These are phyloP conservation scores for Cerceris ruficornis DNA, from an alignment of 2,888 invertebrate genomes.

Conservation along the genomic window DNA sequence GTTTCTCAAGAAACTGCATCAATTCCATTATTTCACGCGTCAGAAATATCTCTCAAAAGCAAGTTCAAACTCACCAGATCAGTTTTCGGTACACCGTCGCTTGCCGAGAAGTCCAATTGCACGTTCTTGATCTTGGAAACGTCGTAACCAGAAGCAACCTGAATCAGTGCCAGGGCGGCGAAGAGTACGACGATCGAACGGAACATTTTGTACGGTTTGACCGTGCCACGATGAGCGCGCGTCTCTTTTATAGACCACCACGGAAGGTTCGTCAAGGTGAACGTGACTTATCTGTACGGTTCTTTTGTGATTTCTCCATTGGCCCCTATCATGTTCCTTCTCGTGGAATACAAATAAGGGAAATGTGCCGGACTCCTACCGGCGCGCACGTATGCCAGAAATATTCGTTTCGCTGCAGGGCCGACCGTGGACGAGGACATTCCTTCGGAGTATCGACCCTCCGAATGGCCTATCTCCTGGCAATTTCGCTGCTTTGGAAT, in stretches of 20 bases:
- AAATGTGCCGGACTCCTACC: slow-evolving; percentile 27
- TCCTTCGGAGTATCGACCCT: slow-evolving; percentile 1
- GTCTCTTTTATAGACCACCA: slow-evolving; percentile 62
- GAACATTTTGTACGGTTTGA: slow-evolving; percentile 64
- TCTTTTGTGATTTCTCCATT: slow-evolving; percentile 60
- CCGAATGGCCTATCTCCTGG: background rate
- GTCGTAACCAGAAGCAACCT: slow-evolving; percentile 53
- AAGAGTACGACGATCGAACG: slow-evolving; percentile 48
- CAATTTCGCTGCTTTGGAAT: background rate
- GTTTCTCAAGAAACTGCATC: too few relatives aligned
- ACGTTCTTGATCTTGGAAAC: slow-evolving; percentile 64
- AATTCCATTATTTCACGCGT: too few relatives aligned
- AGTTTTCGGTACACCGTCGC: slow-evolving; percentile 63
- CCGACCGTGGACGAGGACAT: slow-evolving; percentile 29
- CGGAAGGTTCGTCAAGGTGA: slow-evolving; percentile 58
- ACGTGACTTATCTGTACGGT: slow-evolving; percentile 59
- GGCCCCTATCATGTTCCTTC: slow-evolving; percentile 52
- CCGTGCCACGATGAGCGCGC: slow-evolving; percentile 31
- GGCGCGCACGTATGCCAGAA: slow-evolving; percentile 31
- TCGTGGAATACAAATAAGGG: slow-evolving; percentile 58
- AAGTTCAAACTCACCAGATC: slow-evolving; percentile 48
- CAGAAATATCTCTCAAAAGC: too few relatives aligned
- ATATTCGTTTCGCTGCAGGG: slow-evolving; percentile 33
- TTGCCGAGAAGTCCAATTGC: slow-evolving; percentile 62
- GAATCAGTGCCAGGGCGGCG: slow-evolving; percentile 47